phyloP scores from a whole-genome alignment of 2,113 vertebrate genomes.

The Peromyscus polionotus region DNA sequence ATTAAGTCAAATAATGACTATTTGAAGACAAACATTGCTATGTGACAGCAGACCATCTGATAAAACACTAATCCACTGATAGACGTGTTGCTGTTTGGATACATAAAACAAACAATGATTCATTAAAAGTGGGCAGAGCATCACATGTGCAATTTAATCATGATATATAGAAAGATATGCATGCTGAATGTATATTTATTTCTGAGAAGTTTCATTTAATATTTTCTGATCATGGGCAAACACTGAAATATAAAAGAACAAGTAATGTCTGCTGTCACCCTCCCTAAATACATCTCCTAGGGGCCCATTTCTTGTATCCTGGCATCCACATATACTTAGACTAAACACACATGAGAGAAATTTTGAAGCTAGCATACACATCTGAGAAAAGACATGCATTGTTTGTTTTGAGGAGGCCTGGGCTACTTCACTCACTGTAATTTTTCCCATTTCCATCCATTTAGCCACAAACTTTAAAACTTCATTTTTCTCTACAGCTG shows the following conservation, averaged over 20 bases:
- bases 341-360: background rate
- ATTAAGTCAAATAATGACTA: background rate
- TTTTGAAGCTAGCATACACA: background rate
- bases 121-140: background rate
- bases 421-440: background rate
- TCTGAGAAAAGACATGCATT: background rate
- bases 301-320: background rate
- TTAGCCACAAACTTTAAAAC: too few relatives aligned
- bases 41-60: background rate
- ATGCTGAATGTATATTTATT: background rate
- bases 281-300: background rate
- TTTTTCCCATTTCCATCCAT: background rate
- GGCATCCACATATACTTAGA: background rate
- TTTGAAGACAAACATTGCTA: background rate
- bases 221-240: background rate
- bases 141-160: background rate
- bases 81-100: background rate
- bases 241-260: background rate
- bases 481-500: background rate
- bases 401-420: background rate
- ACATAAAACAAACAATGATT: background rate
- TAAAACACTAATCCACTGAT: background rate
- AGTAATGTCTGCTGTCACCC: background rate
- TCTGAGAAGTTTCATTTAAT: background rate
- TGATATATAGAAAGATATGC: background rate